Conservation (phyloP, 2,113 vertebrate genomes). For the Mesitornis unicolor region DNA sequence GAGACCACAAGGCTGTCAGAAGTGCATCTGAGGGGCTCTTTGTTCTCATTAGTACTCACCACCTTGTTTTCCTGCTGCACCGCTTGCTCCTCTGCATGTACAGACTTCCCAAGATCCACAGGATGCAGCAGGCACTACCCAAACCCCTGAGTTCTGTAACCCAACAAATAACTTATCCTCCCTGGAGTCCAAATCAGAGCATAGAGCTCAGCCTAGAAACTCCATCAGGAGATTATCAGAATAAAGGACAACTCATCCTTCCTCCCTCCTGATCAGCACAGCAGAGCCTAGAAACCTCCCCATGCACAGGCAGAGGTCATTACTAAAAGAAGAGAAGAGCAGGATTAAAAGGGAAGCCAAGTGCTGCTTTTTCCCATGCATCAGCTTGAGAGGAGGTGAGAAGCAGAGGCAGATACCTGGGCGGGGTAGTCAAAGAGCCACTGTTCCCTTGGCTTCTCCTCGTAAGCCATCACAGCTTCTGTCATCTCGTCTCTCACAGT, state of each 20-base stretch:
- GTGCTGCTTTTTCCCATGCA: background rate
- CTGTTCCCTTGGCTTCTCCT: constrained; percentile 91
- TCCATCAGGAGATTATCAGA: background rate
- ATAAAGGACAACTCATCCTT: background rate
- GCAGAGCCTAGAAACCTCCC: background rate
- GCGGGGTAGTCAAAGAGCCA: constrained; percentile 90
- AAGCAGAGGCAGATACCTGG: constrained; percentile 72
- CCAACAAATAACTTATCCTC: background rate
- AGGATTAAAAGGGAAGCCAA: background rate
- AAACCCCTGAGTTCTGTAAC: rapidly evolving
- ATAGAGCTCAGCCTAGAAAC: background rate
- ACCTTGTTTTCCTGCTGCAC: background rate
- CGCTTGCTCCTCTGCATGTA: background rate
- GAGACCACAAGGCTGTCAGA: background rate
- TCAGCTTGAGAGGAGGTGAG: background rate
- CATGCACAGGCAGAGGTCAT: background rate
- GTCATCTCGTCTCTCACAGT: constrained; percentile 86
- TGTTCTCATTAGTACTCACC: background rate
- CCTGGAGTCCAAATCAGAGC: background rate
- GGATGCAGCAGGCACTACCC: background rate
- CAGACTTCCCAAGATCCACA: background rate
- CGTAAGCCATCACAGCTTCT: constrained; percentile 80
- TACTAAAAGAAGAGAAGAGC: background rate
- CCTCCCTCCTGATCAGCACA: background rate
- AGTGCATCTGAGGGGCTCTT: background rate